Evolutionary conservation across 2,888 invertebrate genomes (phyloP), one percentile per base, ranked within the genome.

Genomic region (Pseudolycoriella hygida): DNA sequence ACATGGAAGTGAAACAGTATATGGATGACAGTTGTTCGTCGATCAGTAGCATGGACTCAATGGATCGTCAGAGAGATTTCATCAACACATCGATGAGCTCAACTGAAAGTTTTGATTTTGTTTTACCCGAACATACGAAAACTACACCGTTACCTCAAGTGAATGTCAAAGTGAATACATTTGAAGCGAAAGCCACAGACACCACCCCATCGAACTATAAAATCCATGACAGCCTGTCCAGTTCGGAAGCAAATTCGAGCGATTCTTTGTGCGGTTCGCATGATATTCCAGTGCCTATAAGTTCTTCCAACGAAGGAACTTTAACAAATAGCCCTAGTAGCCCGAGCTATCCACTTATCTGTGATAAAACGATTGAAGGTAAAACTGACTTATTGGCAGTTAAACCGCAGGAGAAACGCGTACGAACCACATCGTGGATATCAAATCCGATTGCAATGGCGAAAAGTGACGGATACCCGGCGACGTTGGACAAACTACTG

Each of bases 401-500:
- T 14, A 47, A 46, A 46, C 40, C 50, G 38, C 46, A 50, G 25
- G 50, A 51, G 30, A 68, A 68, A 30, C 55, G 71, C 14, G 68
- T 69, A 55, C 64, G 76, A 14, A 76, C 76, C 60, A 69, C 74
- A 38, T 75, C 76, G 0, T 74, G 73, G 72, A 73, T 76, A 12
- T 69, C 70, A 3, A 70, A 71, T 45, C 46, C 40, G 30, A 41
- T 43, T 8, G 20, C 18, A 31, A 40, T 43, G 10, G 40, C 40
- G 25, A 39, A 25, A 20, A 40, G 47, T 19, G 42, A 37, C 30
- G 46, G 46, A 5, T 52, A 52, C 54, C 73, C 74, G 1, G 70
- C 75, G 6, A 73, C 76, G 55, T 63, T 80, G 43, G 79, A 79
- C 50, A 77, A 76, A 55, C 58, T 80, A 2, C 55, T 79, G 0